Evolutionary conservation across 2,113 vertebrate species (phyloP), one percentile per base, ranked within the genome.

Genomic region (Caretta caretta): DNA sequence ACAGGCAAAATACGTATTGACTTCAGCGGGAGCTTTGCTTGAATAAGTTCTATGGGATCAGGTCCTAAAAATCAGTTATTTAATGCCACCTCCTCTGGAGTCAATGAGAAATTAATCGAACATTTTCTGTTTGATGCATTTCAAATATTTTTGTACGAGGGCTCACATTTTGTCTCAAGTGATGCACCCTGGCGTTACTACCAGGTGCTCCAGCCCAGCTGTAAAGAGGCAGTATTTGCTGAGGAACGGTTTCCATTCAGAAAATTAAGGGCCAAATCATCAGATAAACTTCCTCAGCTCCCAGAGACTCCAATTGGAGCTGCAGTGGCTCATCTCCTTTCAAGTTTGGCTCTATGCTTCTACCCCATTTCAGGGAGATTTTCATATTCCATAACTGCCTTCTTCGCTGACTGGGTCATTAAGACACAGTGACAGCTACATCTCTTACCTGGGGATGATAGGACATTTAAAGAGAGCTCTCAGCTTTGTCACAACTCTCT

Each of bases 331-430:
- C 57, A 17, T 29, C 38, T 48, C n/a, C 57, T 80, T 49, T 54
- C 76, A 38, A 38, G 5, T 56, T 53, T 57, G 48, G 76, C 38
- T 17, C 2, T 29, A 29, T 12, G 54, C 80, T 54, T 4, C 38
- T 6, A n/a, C 10, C 49, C 19, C 79, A n/a, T n/a, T 69, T 49
- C 57, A 54, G 31, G 54, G 65, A 80, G 4, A 69, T 4, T 81
- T 72, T 50, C 2, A 0, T 0, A 0, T 35, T 82, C 62, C 72
- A 20, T 20, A 24, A 38, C 65, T 72, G 65, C 65, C 65, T 72
- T 38, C 65, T 38, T 38, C 19, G 10, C 65, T 38, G 65, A 80
- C 56, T 27, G 16, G 27, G 35, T 56, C 57, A 72, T 46, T 12
- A 84, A 46, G 27, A 75, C 51, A 75, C 72, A 57, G 22, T n/a